Evolutionary conservation across 2,888 invertebrate genomes (phyloP), one percentile per base, ranked within the genome.

Genomic region (Galeopsomyia nigrocyanea): DNA sequence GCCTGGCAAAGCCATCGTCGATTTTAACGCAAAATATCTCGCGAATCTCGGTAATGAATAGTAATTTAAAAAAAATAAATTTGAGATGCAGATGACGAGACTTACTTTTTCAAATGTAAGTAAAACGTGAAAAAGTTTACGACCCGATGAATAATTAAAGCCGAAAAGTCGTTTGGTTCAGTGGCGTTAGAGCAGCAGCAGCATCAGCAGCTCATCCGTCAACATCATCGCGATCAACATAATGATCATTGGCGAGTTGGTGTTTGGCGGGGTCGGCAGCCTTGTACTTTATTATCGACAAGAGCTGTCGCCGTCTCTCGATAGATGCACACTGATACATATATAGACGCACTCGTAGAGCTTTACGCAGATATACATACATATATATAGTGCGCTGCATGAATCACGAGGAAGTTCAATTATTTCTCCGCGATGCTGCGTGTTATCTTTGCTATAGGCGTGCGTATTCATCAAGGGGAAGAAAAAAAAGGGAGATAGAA

Each of bases 211-310:
- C 50, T 62, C 50, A 22, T 49, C 62, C 39, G 16, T 62, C 50
- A 21, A 22, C 60, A 53, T 53, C 58, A 16, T 31, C 57, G 22
- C 50, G n/a, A 17, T 49, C 19, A 13, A 19, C 47, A 13, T 39
- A 39, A 39, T 39, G 13, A 39, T 39, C 39, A 39, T 39, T 39
- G 39, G 7, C 14, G 47, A 22, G 22, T 62, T 21, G 26, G 22
- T 57, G 57, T 57, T 16, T 57, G 19, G 26, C 68, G 78, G 78
- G 79, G 79, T 79, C 79, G 78, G 77, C 74, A 77, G 79, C 79
- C 79, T 79, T 79, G 79, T 78, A 79, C 79, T 77, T 76, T 79
- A 77, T 77, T 78, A 79, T 79, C 77, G 73, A 71, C 74, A 51
- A 63, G 66, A 46, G 13, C 26, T 50, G 57, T 46, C 53, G 22